Base-by-base conservation (phyloP, 2,113 vertebrate genomes). In the Eurystomus gularis region DNA sequence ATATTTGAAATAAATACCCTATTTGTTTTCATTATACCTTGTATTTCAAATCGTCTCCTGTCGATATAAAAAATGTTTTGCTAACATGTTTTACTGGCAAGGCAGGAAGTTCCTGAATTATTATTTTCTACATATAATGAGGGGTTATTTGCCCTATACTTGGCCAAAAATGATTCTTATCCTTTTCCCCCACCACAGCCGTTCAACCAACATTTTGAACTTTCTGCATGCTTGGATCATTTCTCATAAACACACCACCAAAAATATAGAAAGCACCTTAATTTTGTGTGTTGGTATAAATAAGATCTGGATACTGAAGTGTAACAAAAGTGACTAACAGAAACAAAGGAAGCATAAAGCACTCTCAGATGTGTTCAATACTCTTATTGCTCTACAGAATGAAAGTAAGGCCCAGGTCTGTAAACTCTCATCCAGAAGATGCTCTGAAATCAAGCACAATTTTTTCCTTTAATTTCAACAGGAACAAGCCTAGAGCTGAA, bases 381-480 rank as follows among this genome's bases (percentile, higher is more conserved):
- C 40, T 61, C 77, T 39, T 58, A 49, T 14, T 57, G 24, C 54
- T 64, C 33, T 68, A 48, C 51, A 35, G 28, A 70, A 58, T 2
- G 2, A 39, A 65, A 79, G 35, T 49, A 70, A 83, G 72, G 26
- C 33, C 23, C 23, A 70, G 46, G 55, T 58, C 69, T 83, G 60
- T 33, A 49, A 92, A 62, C 25, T 20, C 12, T 78, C 31, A 75
- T 83, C 13, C 60, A 73, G 42, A 83, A 21, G 9, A 82, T 42
- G 16, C 48, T 77, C 66, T 65, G 25, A 78, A 95, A 88, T 26
- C 25, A 84, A 82, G 37, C 13, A 21, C 28, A 61, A 37, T 86
- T 87, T 48, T 83, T 82, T 90, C 44, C 80, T 73, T 83, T 42
- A 88, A 84, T 92, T 96, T 96, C 88, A 88, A 78, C 68, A 91